These are phyloP conservation scores for Mythimna loreyi DNA, from an alignment of 2,888 invertebrate genomes.

Conservation along the genomic window DNA sequence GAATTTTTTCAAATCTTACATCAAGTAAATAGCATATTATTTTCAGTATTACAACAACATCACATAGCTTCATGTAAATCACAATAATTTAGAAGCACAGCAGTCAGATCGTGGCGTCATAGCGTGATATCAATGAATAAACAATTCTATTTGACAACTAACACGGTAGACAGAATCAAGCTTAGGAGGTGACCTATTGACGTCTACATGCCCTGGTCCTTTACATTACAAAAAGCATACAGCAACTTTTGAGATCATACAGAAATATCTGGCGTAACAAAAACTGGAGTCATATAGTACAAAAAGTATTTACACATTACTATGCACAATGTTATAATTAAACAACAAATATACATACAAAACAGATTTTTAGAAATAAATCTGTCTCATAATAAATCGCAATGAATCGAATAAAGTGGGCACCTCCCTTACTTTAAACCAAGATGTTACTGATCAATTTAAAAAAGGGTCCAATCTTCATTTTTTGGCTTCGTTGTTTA, in stretches of 20 bases:
- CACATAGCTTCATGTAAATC: slow-evolving; percentile 60
- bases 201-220: slow-evolving; percentile 21
- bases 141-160: slow-evolving; percentile 65
- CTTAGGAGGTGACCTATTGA: slow-evolving; percentile 62
- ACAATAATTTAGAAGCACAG: slow-evolving; percentile 64
- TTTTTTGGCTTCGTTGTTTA: slow-evolving; percentile 84
- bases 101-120: slow-evolving; percentile 63
- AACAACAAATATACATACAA: slow-evolving; percentile 58
- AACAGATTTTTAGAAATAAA: slow-evolving; percentile 52
- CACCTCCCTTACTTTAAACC: slow-evolving; percentile 62
- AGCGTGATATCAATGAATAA: slow-evolving; percentile 69
- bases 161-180: slow-evolving; percentile 49
- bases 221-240: slow-evolving; percentile 50
- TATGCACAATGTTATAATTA: slow-evolving; percentile 59
- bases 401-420: slow-evolving; percentile 49
- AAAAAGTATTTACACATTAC: slow-evolving; percentile 63
- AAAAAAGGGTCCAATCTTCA: slow-evolving; percentile 52
- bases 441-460: slow-evolving; percentile 53
- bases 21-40: slow-evolving; percentile 27
- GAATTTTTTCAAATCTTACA: slow-evolving; percentile 39
- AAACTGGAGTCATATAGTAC: slow-evolving; percentile 53
- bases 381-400: slow-evolving; percentile 42
- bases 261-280: slow-evolving; percentile 58
- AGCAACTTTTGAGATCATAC: slow-evolving; percentile 65
- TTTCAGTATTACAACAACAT: slow-evolving; percentile 49